These are phyloP conservation scores for Leptopilina syphax DNA, from an alignment of 2,888 invertebrate genomes.

Conservation along the genomic window DNA sequence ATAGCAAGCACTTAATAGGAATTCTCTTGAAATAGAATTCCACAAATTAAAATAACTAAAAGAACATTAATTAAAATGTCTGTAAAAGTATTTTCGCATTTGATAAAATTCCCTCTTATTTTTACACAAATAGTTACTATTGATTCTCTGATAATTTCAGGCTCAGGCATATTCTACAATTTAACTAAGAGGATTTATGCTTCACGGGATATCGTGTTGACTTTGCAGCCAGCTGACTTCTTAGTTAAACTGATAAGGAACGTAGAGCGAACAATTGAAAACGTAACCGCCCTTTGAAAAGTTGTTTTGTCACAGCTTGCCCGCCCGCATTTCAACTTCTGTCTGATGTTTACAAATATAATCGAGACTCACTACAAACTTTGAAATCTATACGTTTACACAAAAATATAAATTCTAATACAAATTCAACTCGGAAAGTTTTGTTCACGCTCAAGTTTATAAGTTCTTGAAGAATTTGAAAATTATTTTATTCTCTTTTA, in stretches of 20 bases:
- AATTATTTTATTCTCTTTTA: no score
- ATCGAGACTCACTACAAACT: neutral
- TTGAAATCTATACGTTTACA: neutral
- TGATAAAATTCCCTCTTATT: neutral
- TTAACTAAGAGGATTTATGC: constrained; percentile 13
- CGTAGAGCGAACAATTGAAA: neutral
- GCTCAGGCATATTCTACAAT: neutral
- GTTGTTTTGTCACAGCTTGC: constrained; percentile 50
- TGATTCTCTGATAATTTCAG: constrained; percentile 1
- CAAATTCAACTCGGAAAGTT: neutral
- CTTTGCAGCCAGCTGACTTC: constrained; percentile 25
- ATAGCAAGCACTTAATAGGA: no score
- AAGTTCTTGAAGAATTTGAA: no score
- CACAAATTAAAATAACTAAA: no score
- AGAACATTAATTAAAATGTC: no score
- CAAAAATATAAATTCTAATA: neutral
- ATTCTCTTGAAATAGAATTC: no score
- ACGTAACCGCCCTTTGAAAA: constrained; percentile 10
- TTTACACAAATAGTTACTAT: neutral
- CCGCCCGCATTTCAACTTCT: constrained; percentile 53
- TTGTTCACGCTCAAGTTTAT: neutral
- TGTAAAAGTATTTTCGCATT: no score
- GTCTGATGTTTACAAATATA: constrained; percentile 2
- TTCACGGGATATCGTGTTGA: constrained; percentile 24
- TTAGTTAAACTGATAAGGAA: constrained; percentile 10